Percentiles rank a stretch among this genome's conserved stretches.
phyloP scores from a whole-genome alignment of 2,888 invertebrate species.

The Zonitis immaculata region DNA sequence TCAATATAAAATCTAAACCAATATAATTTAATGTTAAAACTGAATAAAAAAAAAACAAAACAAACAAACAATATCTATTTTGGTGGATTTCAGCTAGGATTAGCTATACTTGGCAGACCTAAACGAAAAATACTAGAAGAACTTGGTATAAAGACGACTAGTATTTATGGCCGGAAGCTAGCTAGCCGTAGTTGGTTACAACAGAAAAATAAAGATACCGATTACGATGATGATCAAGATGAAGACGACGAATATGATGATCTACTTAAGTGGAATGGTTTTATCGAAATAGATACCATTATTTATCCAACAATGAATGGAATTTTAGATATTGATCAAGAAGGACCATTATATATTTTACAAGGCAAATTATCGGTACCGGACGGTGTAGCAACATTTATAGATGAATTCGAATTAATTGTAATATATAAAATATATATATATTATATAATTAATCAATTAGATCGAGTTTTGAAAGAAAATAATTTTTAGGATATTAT shows the following conservation, averaged over 20 bases:
- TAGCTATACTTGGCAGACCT: conserved; percentile 43
- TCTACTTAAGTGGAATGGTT: conserved; percentile 54
- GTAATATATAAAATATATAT: too few species aligned
- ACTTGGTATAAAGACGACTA: conserved; percentile 41
- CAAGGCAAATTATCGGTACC: conserved; percentile 53
- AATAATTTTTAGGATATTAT: conserved; percentile 45
- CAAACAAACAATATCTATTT: not conserved
- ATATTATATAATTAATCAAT: conserved; percentile 21
- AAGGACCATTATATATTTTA: conserved; percentile 49
- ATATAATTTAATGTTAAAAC: not conserved
- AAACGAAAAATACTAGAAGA: conserved; percentile 45
- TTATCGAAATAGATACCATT: conserved; percentile 55
- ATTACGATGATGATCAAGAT: conserved; percentile 42
- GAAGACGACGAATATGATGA: conserved; percentile 48
- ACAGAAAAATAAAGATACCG: conserved; percentile 47
- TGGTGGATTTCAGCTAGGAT: conserved; percentile 44
- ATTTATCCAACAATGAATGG: conserved; percentile 57
- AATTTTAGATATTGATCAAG: conserved; percentile 54
- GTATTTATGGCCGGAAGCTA: conserved; percentile 38
- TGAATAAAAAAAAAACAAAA: not conserved
- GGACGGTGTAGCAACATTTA: conserved; percentile 53
- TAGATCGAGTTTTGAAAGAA: not conserved
- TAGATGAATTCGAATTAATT: conserved; percentile 54
- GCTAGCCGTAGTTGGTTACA: conserved; percentile 36
- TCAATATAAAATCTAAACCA: not conserved